These are phyloP conservation scores for Hypomesus transpacificus DNA, from an alignment of 2,113 vertebrate genomes.

Conservation along the genomic window DNA sequence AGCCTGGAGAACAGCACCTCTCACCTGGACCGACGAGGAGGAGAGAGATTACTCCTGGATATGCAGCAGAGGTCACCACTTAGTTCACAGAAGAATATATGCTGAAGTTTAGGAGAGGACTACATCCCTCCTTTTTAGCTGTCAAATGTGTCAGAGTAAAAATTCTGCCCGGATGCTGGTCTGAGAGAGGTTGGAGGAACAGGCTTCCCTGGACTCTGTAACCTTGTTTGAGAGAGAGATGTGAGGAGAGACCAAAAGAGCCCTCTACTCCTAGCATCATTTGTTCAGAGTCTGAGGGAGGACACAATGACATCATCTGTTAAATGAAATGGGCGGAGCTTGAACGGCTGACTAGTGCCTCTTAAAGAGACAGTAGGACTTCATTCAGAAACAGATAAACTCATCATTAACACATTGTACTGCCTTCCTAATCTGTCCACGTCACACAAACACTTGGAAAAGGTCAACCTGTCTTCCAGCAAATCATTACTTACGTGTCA, in stretches of 20 bases:
- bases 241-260: slow-evolving; percentile 25
- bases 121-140: slow-evolving; percentile 43
- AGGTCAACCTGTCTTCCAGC: too few relatives aligned
- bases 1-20: background rate
- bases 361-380: slow-evolving; percentile 57
- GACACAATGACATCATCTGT: slow-evolving; percentile 64
- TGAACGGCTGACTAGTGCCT: slow-evolving; percentile 53
- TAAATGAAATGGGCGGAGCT: slow-evolving; percentile 27
- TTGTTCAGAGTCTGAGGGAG: slow-evolving; percentile 50
- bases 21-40: background rate
- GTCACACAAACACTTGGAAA: too few relatives aligned
- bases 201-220: slow-evolving; percentile 17
- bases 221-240: slow-evolving; percentile 24
- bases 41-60: background rate
- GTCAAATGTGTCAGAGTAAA: slow-evolving; percentile 21
- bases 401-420: too few relatives aligned
- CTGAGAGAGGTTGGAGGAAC: slow-evolving; percentile 14
- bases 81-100: slow-evolving; percentile 26
- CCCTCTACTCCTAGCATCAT: slow-evolving; percentile 42
- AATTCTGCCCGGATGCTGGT: slow-evolving; percentile 15
- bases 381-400: background rate
- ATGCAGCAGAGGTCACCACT: slow-evolving; percentile 21
- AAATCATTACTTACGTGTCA: too few relatives aligned
- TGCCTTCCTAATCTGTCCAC: too few relatives aligned
- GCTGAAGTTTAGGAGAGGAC: slow-evolving; percentile 40